Base-by-base conservation (phyloP, 2,888 invertebrate genomes). In the Phengaris alcon region DNA sequence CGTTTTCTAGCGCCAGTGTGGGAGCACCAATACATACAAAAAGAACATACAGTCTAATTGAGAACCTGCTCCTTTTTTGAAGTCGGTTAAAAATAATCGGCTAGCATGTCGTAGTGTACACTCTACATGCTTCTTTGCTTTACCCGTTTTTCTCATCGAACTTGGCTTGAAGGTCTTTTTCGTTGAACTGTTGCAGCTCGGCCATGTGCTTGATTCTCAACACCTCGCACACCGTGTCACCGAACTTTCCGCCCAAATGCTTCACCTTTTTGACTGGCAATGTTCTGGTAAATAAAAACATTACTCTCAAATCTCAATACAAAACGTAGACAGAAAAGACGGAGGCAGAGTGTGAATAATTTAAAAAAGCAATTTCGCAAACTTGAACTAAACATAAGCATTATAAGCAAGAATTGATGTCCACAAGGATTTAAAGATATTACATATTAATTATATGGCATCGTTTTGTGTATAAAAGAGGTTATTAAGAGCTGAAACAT, bases 201-300 rank as follows among this genome's bases (percentile, higher is more conserved):
- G 95, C 96, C 96, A 99, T 97, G 68, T 95, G 96, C 75, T 79
- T 87, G 75, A 98, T 95, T 75, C 95, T 94, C 7, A 99, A 92
- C 72, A 95, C 93, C 81, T 97, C 96, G 76, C 95, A 95, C 5
- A 99, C 93, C n/a, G 94, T 92, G 79, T 96, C 95, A 0, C 99
- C 99, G 82, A 99, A 96, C 90, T 99, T 99, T 0, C 99, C 99
- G 55, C 99, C 99, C 22, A 99, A 94, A 84, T 97, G 97, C 81
- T 97, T 96, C 64, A 99, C 96, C 92, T 98, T 98, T 78, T 95
- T 95, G 2, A 99, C 86, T 0, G 97, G 96, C 57, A 98, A 90
- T 1, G 94, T 94, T 52, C 94, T 94, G 82, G 6, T 79, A 81
- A 64, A 64, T 22, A 59, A 59, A 8, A 59, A 9, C 59, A 57